phyloP scores from a whole-genome alignment of 2,797 vertebrate species.

The Hyperoplus lanceolatus region DNA sequence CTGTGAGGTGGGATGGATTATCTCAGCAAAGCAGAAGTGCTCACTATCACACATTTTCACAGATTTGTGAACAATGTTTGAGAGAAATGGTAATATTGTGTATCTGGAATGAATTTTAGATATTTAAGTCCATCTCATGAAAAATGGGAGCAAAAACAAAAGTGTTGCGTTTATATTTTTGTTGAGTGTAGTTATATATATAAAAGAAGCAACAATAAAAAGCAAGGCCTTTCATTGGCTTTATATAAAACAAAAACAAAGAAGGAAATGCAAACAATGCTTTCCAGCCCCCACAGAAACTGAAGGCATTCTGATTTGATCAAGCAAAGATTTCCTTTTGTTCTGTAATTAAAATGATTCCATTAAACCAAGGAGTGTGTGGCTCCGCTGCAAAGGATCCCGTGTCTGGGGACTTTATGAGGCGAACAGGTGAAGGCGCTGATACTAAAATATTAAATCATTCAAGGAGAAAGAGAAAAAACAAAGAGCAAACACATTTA shows the following conservation, averaged over 20 bases:
- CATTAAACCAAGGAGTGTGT: constrained; percentile 70
- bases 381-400: constrained; percentile 62
- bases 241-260: constrained; percentile 33
- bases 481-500: constrained; percentile 70
- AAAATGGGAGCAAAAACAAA: too few relatives aligned
- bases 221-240: constrained; percentile 29
- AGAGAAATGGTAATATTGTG: too few relatives aligned
- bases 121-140: too few relatives aligned
- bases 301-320: constrained; percentile 68
- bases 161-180: too few relatives aligned
- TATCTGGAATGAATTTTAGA: too few relatives aligned
- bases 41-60: too few relatives aligned
- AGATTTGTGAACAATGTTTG: too few relatives aligned
- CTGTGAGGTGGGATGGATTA: too few relatives aligned
- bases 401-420: constrained; percentile 56
- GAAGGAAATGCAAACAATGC: constrained; percentile 62
- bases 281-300: constrained; percentile 52
- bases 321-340: constrained; percentile 61
- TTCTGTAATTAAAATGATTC: constrained; percentile 73
- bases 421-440: constrained; percentile 65
- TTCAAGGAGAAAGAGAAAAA: constrained; percentile 66
- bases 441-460: constrained; percentile 77
- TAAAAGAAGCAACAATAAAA: constrained; percentile 4
- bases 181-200: too few relatives aligned
- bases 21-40: too few relatives aligned